These are phyloP conservation scores for Heliconius himera DNA, from an alignment of 1,140 invertebrate genomes.

Conservation along the genomic window DNA sequence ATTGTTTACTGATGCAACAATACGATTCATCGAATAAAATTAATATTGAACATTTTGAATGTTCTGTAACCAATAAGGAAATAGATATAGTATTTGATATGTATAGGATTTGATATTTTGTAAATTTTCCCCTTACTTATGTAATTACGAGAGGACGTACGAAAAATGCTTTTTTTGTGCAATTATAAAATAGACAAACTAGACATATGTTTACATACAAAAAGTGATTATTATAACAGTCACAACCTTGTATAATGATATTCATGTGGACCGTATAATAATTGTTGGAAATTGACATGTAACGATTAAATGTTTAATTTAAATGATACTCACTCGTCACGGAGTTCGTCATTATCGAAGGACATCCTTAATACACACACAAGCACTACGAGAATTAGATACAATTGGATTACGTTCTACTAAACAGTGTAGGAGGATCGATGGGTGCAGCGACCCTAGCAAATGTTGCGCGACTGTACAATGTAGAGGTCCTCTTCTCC, in stretches of 20 bases:
- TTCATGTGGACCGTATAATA: too few relatives aligned
- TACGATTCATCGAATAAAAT: not conserved
- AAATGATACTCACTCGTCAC: conserved; percentile 73
- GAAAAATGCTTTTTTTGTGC: too few relatives aligned
- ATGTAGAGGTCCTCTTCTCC: conserved; percentile 49
- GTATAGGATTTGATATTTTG: too few relatives aligned
- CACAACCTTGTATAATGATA: too few relatives aligned
- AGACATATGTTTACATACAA: too few relatives aligned
- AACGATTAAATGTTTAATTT: not conserved
- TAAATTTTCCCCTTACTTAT: too few relatives aligned
- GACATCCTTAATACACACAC: conserved; percentile 65
- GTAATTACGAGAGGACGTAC: too few relatives aligned
- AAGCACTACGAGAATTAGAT: conserved; percentile 48
- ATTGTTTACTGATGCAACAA: conserved; percentile 49
- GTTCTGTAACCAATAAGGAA: not conserved
- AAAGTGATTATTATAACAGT: too few relatives aligned
- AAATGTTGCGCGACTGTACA: conserved; percentile 58
- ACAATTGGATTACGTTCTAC: conserved; percentile 46
- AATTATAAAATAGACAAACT: too few relatives aligned
- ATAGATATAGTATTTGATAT: too few relatives aligned
- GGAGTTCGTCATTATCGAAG: conserved; percentile 76
- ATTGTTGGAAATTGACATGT: not conserved
- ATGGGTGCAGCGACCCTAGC: conserved; percentile 53
- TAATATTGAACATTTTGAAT: not conserved
- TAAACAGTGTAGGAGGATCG: conserved; percentile 58